Evolutionary conservation across 1,140 invertebrate species (phyloP).

Genomic region (Drosophila equinoxialis): DNA sequence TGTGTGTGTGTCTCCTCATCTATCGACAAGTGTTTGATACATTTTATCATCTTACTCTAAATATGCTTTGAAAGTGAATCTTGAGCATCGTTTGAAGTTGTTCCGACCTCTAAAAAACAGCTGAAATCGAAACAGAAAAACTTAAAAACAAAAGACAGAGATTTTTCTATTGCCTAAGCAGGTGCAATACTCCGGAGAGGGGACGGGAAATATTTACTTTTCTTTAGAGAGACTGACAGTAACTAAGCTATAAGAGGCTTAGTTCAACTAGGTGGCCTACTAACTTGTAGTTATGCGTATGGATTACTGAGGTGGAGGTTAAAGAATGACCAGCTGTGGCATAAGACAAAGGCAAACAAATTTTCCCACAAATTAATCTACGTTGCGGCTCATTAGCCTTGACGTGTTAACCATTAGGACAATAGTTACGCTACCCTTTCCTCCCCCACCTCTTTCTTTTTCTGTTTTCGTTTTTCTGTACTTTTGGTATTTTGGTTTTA

Average conservation of each 20-base stretch:
- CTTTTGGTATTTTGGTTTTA: no score
- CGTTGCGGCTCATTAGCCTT: constrained; percentile 68
- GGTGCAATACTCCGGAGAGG: constrained; percentile 1
- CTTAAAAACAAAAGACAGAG: not conserved
- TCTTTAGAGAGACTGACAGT: constrained; percentile 33
- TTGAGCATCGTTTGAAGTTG: constrained; percentile 22
- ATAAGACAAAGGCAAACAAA: constrained; percentile 32
- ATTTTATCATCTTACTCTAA: constrained; percentile 15
- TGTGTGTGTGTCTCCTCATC: constrained; percentile 11
- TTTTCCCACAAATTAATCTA: constrained; percentile 76
- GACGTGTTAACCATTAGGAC: constrained; percentile 66
- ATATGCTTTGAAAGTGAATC: constrained; percentile 16
- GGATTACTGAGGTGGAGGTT: not conserved
- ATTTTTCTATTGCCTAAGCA: not conserved
- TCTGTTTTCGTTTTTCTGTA: not conserved
- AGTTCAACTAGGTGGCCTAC: not conserved
- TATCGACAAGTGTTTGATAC: constrained; percentile 16
- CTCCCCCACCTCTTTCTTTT: no score
- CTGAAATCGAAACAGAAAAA: not conserved
- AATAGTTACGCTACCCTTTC: constrained; percentile 25
- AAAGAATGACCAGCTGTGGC: constrained; percentile 45
- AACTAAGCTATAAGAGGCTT: not conserved
- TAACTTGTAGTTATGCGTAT: no score
- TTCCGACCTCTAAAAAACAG: not conserved
- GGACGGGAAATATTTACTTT: not conserved